Percentiles rank a stretch among this genome's conserved stretches.
Evolutionary conservation across 2,797 vertebrate genomes (phyloP).

Genomic region (Thamnophis elegans): DNA sequence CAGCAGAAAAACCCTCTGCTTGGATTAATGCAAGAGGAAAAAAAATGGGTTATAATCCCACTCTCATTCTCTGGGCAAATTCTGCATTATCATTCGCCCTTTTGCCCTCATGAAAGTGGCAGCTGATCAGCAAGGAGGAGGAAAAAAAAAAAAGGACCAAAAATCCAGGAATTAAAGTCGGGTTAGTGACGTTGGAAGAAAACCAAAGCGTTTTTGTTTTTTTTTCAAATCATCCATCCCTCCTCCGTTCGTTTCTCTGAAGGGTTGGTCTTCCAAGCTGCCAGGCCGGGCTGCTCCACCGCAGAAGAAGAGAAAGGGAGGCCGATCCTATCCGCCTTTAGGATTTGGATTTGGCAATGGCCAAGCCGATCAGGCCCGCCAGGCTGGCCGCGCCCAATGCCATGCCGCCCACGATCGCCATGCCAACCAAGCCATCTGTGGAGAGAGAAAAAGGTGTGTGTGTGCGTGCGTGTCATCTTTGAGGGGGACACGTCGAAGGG

Average conservation of each 20-base stretch:
- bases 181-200: not conserved
- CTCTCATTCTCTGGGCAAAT: not conserved
- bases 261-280: not conserved
- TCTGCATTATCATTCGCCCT: not conserved
- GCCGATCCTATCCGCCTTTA: conserved; percentile 64
- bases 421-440: conserved; percentile 89
- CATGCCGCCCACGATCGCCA: conserved; percentile 91
- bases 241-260: not conserved
- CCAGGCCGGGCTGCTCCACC: not conserved
- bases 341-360: conserved; percentile 85
- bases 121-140: not conserved
- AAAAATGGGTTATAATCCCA: not conserved
- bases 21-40: not conserved
- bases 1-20: not conserved
- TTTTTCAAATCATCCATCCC: not conserved
- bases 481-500: not conserved
- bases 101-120: not conserved
- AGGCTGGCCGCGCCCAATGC: conserved; percentile 84
- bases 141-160: not conserved
- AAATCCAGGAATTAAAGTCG: conserved; percentile 2
- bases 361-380: conserved; percentile 87
- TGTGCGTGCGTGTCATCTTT: not conserved
- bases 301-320: not conserved
- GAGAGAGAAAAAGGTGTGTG: not conserved
- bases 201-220: not conserved